These are phyloP conservation scores for Boloria euphrosyne DNA, from an alignment of 2,888 invertebrate genomes.

Conservation along the genomic window DNA sequence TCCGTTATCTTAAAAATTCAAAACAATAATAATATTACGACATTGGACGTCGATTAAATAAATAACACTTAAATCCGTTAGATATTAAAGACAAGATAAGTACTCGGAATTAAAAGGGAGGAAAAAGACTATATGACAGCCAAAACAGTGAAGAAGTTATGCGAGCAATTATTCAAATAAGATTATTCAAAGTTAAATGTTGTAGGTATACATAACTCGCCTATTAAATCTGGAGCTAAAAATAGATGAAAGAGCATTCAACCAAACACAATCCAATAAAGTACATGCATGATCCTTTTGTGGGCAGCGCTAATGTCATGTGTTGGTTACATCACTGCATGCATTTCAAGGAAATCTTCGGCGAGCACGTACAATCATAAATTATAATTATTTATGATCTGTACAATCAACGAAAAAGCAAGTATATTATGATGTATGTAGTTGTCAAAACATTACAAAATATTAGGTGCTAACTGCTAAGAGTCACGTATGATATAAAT, in stretches of 20 bases:
- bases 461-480: neutral
- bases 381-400: conserved; percentile 10
- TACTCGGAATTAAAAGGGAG: neutral
- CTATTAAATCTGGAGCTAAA: conserved; percentile 14
- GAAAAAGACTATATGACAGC: neutral
- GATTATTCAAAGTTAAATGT: neutral
- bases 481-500: neutral
- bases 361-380: conserved; percentile 11
- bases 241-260: conserved; percentile 24
- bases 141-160: neutral
- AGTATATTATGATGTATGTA: neutral
- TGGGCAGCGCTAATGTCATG: conserved; percentile 24
- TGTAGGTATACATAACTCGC: neutral
- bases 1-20: neutral
- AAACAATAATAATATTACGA: conserved; percentile 12
- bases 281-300: conserved; percentile 22
- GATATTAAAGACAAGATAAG: neutral
- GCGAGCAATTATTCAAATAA: neutral
- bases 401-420: neutral
- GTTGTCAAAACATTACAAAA: neutral
- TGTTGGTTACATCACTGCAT: conserved; percentile 31
- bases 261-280: conserved; percentile 34
- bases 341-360: conserved; percentile 30
- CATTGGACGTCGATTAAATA: neutral
- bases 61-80: conserved; percentile 6